A percentile compares a stretch with the other conserved stretches of the same genome.
Conservation (phyloP, 2,888 invertebrate species). For the Dryobotodes eremita region DNA sequence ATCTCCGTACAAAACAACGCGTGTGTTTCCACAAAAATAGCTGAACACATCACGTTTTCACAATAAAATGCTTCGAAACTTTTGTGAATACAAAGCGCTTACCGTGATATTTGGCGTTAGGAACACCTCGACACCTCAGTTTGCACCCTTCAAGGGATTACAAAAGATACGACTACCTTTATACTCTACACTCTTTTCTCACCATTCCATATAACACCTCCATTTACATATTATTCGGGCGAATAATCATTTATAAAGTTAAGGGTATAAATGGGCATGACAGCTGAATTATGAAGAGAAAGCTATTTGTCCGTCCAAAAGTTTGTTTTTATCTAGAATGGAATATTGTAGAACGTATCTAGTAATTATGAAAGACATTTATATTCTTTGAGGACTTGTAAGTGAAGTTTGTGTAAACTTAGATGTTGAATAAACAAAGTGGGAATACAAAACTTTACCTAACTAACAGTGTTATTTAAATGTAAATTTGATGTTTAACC, state of each 20-base stretch:
- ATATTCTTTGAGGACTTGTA: constrained; percentile 28
- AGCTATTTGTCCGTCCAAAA: constrained; percentile 43
- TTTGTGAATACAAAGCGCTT: constrained; percentile 65
- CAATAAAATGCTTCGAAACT: constrained; percentile 67
- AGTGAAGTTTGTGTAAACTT: constrained; percentile 10
- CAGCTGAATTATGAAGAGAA: constrained; percentile 56
- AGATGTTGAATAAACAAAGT: constrained; percentile 29
- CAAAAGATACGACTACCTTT: constrained; percentile 63
- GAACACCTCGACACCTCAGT: constrained; percentile 52
- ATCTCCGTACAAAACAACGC: constrained; percentile 5
- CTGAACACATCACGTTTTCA: constrained; percentile 57
- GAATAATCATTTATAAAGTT: constrained; percentile 68
- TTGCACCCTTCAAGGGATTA: constrained; percentile 62
- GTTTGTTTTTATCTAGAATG: constrained; percentile 53
- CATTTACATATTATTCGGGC: constrained; percentile 65
- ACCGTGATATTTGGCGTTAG: constrained; percentile 60
- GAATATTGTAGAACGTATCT: constrained; percentile 6
- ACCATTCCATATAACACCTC: constrained; percentile 15
- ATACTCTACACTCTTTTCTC: constrained; percentile 32
- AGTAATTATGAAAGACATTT: constrained; percentile 40
- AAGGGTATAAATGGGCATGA: constrained; percentile 55
- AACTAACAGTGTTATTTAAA: constrained; percentile 12
- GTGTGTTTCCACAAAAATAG: constrained; percentile 46
- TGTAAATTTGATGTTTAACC: constrained; percentile 2
- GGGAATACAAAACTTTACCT: constrained; percentile 12